Conservation (phyloP, 2,797 vertebrate species). For the Bufotes viridis region DNA sequence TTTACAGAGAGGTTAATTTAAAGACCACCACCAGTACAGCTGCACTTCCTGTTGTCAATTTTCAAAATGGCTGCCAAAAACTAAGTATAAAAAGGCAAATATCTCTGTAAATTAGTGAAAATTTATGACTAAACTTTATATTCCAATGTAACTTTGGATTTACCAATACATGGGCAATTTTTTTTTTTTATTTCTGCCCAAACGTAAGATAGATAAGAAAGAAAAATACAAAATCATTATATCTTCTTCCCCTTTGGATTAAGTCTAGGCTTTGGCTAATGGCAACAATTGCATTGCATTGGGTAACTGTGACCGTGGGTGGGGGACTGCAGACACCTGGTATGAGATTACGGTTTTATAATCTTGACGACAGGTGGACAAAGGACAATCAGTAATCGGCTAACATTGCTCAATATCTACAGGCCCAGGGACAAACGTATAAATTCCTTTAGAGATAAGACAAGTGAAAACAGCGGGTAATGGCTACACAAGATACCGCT, state of each 20-base stretch:
- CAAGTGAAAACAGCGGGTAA: background rate
- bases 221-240: background rate
- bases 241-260: background rate
- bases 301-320: too few species aligned
- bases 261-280: background rate
- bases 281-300: background rate
- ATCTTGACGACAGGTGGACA: background rate
- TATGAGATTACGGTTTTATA: background rate
- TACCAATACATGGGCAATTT: background rate
- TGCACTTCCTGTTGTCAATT: background rate
- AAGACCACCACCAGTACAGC: background rate
- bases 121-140: background rate
- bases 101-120: background rate
- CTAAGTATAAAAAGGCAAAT: background rate
- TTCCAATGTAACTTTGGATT: background rate
- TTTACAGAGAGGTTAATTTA: background rate
- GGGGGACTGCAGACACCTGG: background rate
- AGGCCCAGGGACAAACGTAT: background rate
- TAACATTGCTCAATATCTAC: conserved; percentile 7
- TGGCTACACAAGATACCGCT: background rate
- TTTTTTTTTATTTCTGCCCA: background rate
- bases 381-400: background rate
- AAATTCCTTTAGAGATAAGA: conserved; percentile 20
- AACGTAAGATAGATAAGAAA: background rate
- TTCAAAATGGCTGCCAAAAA: background rate